These are phyloP conservation scores for Triplophysa dalaica DNA, from an alignment of 2,113 vertebrate genomes.

Conservation along the genomic window DNA sequence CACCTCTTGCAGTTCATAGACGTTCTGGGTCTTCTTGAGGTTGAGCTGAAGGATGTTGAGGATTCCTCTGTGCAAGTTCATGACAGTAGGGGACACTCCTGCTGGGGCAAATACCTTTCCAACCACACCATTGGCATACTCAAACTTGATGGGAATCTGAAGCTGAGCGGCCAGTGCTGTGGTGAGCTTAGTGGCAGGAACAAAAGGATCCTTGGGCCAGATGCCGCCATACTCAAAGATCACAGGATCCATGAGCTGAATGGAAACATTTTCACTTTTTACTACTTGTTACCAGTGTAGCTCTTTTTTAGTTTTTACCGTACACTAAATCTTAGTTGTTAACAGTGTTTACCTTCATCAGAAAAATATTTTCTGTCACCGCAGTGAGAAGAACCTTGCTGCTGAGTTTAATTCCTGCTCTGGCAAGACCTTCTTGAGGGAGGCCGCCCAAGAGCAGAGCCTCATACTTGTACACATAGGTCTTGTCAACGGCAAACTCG, in stretches of 20 bases:
- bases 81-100: constrained; percentile 60
- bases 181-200: constrained; percentile 69
- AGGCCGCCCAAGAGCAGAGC: constrained; percentile 71
- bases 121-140: constrained; percentile 72
- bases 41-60: constrained; percentile 76
- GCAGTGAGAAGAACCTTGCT: constrained; percentile 74
- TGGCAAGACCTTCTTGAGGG: constrained; percentile 72
- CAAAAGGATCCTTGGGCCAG: constrained; percentile 69
- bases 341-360: constrained; percentile 73
- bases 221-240: constrained; percentile 73
- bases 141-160: constrained; percentile 72
- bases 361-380: constrained; percentile 43
- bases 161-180: constrained; percentile 65
- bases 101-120: constrained; percentile 73
- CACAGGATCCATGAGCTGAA: constrained; percentile 70
- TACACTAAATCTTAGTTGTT: neutral
- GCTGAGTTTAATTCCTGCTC: constrained; percentile 70
- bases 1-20: constrained; percentile 82
- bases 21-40: constrained; percentile 77
- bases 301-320: neutral
- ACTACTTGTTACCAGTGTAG: neutral
- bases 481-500: constrained; percentile 68
- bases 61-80: constrained; percentile 79
- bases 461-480: constrained; percentile 77
- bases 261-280: constrained; percentile 19